Evolutionary conservation across 2,888 invertebrate genomes (phyloP).

Genomic region (Diplolepis rosae): DNA sequence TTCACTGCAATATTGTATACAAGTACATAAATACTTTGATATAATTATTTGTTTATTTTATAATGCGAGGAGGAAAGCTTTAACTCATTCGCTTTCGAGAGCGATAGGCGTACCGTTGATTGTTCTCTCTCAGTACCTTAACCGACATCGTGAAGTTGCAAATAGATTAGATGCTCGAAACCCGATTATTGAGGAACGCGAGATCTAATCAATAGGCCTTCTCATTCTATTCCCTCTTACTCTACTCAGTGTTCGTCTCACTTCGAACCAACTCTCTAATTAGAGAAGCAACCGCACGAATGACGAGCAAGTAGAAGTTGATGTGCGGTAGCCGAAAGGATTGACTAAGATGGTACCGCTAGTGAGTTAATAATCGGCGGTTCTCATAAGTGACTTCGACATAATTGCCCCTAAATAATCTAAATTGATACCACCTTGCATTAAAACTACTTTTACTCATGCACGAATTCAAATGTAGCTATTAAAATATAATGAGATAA

Average conservation of each 20-base stretch:
- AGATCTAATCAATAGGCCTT: slow-evolving; percentile 25
- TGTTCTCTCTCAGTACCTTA: neutral
- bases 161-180: slow-evolving; percentile 20
- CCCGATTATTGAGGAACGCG: slow-evolving; percentile 6
- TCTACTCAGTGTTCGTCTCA: neutral
- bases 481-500: neutral
- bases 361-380: neutral
- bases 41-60: neutral
- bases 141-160: neutral
- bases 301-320: slow-evolving; percentile 11
- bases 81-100: neutral
- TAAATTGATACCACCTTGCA: slow-evolving; percentile 22
- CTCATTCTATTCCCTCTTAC: neutral
- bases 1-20: too few species aligned
- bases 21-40: too few species aligned
- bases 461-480: neutral
- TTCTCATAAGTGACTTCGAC: neutral
- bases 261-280: slow-evolving; percentile 9
- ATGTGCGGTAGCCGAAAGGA: slow-evolving; percentile 17
- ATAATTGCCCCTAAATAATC: slow-evolving; percentile 6
- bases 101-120: neutral
- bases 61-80: neutral
- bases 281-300: slow-evolving; percentile 12
- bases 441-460: neutral
- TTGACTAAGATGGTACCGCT: neutral